Evolutionary conservation across 2,888 invertebrate genomes (phyloP).

Genomic region (Polymixis lichenea): DNA sequence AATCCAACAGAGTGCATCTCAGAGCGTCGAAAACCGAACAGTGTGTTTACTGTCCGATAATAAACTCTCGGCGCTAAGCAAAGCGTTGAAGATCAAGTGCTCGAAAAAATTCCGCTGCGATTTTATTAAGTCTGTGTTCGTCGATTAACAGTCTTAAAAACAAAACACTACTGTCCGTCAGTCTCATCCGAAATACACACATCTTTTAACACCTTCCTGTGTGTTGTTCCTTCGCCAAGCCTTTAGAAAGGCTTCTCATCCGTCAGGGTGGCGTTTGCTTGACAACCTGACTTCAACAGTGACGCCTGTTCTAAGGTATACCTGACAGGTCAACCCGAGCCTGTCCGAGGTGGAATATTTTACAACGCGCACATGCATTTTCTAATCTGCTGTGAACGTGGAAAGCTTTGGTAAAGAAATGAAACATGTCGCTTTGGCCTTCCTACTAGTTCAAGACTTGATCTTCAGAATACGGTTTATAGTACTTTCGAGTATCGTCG

Average conservation of each 20-base stretch:
- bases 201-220: constrained; percentile 27
- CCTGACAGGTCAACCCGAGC: constrained; percentile 15
- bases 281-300: constrained; percentile 21
- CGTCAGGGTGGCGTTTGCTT: constrained; percentile 11
- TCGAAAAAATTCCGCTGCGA: too few relatives aligned
- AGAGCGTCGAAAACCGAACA: too few relatives aligned
- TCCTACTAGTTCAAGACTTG: background rate
- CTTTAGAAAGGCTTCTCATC: constrained; percentile 25
- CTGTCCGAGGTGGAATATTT: constrained; percentile 27
- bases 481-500: too few relatives aligned
- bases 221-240: constrained; percentile 23
- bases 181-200: background rate
- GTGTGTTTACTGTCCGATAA: too few relatives aligned
- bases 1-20: too few relatives aligned
- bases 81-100: too few relatives aligned
- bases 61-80: too few relatives aligned
- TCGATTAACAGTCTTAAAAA: background rate
- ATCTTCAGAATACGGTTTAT: too few relatives aligned
- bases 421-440: background rate
- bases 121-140: too few relatives aligned
- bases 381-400: constrained; percentile 10
- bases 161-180: background rate
- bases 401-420: constrained; percentile 14
- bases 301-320: constrained; percentile 12
- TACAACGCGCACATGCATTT: constrained; percentile 22